Percentiles rank a stretch among this genome's conserved stretches.
These are phyloP conservation scores for Drosophila affinis DNA, from an alignment of 2,888 invertebrate genomes.

Conservation along the genomic window DNA sequence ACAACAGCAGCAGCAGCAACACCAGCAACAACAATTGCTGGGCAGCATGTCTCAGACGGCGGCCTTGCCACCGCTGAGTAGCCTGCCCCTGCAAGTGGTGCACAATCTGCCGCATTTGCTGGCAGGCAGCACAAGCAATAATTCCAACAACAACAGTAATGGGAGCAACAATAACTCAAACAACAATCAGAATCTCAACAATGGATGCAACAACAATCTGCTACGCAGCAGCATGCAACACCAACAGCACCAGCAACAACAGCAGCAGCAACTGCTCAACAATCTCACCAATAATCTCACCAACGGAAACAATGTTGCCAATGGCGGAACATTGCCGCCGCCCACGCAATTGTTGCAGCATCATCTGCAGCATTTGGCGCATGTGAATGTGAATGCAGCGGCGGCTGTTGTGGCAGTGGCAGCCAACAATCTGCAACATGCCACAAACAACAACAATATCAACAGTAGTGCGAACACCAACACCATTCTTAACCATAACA, in stretches of 20 bases:
- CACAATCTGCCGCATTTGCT: constrained; percentile 83
- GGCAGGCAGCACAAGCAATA: constrained; percentile 51
- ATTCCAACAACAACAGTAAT: constrained; percentile 39
- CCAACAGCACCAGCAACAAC: constrained; percentile 64
- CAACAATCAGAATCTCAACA: constrained; percentile 46
- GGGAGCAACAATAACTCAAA: constrained; percentile 44
- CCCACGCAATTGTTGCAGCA: constrained; percentile 83
- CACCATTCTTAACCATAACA: constrained; percentile 71
- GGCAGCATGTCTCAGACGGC: constrained; percentile 78
- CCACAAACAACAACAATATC: constrained; percentile 46
- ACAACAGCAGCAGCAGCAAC: constrained; percentile 76
- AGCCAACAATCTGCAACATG: constrained; percentile 70
- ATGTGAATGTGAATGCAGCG: constrained; percentile 80
- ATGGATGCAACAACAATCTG: constrained; percentile 52
- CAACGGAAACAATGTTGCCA: constrained; percentile 53
- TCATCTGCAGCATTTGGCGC: constrained; percentile 83
- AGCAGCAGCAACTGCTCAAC: constrained; percentile 42
- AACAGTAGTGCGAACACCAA: constrained; percentile 54
- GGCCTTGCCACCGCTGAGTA: constrained; percentile 81
- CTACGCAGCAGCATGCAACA: constrained; percentile 80
- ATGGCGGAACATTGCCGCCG: constrained; percentile 74
- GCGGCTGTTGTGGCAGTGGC: constrained; percentile 78
- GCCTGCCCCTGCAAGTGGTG: constrained; percentile 82
- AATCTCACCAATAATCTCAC: constrained; percentile 53
- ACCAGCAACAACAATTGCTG: constrained; percentile 80